A percentile compares a stretch with the other conserved stretches of the same genome.
These are phyloP conservation scores for Microcebus lehilahytsara DNA, from an alignment of 2,113 vertebrate genomes.

Conservation along the genomic window DNA sequence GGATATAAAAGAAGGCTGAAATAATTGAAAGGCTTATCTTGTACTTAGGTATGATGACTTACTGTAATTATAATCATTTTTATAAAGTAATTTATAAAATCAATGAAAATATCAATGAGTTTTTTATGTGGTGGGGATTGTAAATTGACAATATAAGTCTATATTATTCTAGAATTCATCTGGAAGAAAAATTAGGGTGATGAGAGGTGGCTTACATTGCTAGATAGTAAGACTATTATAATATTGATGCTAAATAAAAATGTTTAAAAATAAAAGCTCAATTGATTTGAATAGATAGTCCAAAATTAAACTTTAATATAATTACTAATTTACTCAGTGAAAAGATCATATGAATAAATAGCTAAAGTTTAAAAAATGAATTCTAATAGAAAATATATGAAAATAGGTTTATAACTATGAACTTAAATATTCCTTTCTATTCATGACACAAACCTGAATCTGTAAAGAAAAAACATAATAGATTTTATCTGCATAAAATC, in stretches of 20 bases:
- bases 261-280: neutral
- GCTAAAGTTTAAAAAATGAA: neutral
- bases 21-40: neutral
- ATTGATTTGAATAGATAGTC: neutral
- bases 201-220: neutral
- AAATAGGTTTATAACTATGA: neutral
- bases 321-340: neutral
- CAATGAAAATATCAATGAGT: neutral
- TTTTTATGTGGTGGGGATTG: neutral
- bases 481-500: neutral
- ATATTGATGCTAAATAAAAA: neutral
- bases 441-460: neutral
- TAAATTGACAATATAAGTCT: neutral
- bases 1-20: neutral
- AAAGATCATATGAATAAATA: neutral
- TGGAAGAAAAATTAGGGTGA: neutral
- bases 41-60: neutral
- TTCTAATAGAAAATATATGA: neutral
- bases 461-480: neutral
- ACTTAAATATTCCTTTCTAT: neutral
- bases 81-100: neutral
- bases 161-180: constrained; percentile 12
- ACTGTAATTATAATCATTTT: neutral
- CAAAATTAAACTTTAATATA: neutral
- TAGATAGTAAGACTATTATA: neutral